Evolutionary conservation across 2,888 invertebrate species (phyloP).

Genomic region (Scaptomyza flava): DNA sequence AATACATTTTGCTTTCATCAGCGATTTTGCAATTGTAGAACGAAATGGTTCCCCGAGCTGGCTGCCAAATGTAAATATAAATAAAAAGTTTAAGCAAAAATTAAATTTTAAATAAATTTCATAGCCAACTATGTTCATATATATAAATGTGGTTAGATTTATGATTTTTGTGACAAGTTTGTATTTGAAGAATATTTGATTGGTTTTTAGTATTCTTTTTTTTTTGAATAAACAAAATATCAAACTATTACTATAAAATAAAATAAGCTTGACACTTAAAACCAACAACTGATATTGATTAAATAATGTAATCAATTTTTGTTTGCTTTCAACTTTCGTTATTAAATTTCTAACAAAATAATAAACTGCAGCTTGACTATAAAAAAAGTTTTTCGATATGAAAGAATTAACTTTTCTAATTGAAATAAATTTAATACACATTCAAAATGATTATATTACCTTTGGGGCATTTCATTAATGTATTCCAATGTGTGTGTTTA

Average conservation of each 20-base stretch:
- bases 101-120: conserved; percentile 26
- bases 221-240: not conserved
- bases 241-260: not conserved
- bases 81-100: conserved; percentile 27
- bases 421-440: conserved; percentile 25
- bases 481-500: conserved; percentile 19
- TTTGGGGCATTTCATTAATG: conserved; percentile 14
- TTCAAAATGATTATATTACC: conserved; percentile 2
- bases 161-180: conserved; percentile 1
- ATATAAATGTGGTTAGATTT: conserved; percentile 10
- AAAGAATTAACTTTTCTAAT: conserved; percentile 20
- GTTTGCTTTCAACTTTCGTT: too few relatives aligned
- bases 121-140: too few relatives aligned
- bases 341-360: not conserved
- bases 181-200: not conserved
- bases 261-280: not conserved
- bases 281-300: not conserved
- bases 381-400: not conserved
- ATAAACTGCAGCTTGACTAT: not conserved
- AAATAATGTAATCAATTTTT: not conserved
- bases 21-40: conserved; percentile 21
- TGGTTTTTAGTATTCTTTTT: too few relatives aligned
- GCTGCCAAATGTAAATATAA: conserved; percentile 22
- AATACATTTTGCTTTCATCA: conserved; percentile 64
- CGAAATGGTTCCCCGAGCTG: not conserved